Percentiles rank a stretch among this genome's conserved stretches.
Evolutionary conservation across 2,797 vertebrate genomes (phyloP).

Genomic region (Pelochelys cantorii): DNA sequence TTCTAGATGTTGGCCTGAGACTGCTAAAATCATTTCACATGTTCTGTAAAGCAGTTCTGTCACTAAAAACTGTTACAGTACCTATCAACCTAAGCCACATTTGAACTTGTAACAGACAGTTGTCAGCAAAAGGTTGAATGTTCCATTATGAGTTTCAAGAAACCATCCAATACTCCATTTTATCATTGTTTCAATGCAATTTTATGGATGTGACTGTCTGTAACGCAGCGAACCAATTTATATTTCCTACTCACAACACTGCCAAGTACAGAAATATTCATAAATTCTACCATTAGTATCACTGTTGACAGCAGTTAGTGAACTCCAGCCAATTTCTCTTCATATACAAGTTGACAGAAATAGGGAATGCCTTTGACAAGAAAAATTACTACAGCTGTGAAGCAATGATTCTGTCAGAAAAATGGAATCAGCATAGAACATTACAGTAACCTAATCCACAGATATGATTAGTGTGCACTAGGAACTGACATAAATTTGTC

Average conservation of each 20-base stretch:
- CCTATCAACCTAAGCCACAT: neutral
- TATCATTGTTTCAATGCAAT: neutral
- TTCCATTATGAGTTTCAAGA: neutral
- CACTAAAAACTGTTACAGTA: neutral
- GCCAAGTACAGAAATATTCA: neutral
- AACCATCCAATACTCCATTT: neutral
- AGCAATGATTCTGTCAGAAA: neutral
- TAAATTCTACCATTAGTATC: neutral
- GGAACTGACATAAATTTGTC: neutral
- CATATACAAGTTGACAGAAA: neutral
- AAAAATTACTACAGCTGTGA: neutral
- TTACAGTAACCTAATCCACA: neutral
- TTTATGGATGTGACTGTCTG: neutral
- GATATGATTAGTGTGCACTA: neutral
- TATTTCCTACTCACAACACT: neutral
- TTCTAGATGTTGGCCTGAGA: neutral
- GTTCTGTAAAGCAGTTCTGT: neutral
- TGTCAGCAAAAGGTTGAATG: neutral
- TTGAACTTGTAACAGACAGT: neutral
- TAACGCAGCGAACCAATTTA: neutral
- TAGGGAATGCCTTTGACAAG: neutral
- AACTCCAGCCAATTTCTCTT: neutral
- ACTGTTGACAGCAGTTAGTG: neutral
- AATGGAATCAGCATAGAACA: neutral
- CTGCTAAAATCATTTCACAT: neutral